Evolutionary conservation across 2,888 invertebrate species (phyloP).

Genomic region (Conomelus anceps): DNA sequence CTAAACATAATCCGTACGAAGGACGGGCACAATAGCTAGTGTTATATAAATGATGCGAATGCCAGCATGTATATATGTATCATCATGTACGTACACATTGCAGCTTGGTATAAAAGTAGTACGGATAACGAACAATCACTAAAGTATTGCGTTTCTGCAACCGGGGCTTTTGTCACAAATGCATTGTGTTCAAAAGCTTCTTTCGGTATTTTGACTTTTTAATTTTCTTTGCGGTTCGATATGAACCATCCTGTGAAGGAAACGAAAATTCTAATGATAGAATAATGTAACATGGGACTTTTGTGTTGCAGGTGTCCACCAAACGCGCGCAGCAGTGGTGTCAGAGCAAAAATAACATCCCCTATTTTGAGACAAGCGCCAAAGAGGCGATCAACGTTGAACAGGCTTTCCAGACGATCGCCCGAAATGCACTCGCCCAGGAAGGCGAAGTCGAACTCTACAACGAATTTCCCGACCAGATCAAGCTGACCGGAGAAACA

Average conservation of each 20-base stretch:
- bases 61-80: too few species aligned
- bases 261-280: neutral
- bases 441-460: conserved; percentile 72
- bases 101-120: too few species aligned
- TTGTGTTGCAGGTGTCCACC: conserved; percentile 55
- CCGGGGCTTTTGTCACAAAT: too few species aligned
- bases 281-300: conserved; percentile 3
- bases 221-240: too few species aligned
- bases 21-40: too few species aligned
- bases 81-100: too few species aligned
- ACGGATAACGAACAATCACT: too few species aligned
- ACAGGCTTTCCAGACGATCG: conserved; percentile 97
- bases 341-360: conserved; percentile 96
- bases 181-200: too few species aligned
- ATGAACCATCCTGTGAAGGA: neutral
- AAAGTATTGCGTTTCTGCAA: too few species aligned
- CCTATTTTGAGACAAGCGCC: conserved; percentile 98
- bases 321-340: conserved; percentile 98
- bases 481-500: conserved; percentile 73
- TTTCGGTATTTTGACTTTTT: too few species aligned
- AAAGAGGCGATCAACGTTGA: conserved; percentile 99
- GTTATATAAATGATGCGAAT: too few species aligned
- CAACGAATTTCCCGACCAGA: conserved; percentile 97
- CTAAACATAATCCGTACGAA: too few species aligned
- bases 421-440: conserved; percentile 92